phyloP scores from a whole-genome alignment of 2,113 vertebrate species.

The Platysternon megacephalum region DNA sequence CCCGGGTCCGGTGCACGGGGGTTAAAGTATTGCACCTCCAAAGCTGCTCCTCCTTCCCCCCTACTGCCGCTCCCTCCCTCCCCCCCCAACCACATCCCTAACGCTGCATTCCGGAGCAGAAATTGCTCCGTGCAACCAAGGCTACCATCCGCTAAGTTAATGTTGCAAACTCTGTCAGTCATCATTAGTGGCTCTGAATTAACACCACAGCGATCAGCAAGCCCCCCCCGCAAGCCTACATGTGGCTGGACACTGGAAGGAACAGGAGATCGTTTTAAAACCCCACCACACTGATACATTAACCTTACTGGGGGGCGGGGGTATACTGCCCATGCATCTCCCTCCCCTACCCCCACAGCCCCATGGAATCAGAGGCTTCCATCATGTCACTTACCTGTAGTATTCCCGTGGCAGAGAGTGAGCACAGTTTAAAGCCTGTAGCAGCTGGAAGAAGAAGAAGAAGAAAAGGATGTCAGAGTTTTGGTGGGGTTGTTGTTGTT shows the following conservation, averaged over 20 bases:
- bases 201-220: background rate
- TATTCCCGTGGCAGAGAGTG: background rate
- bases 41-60: background rate
- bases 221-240: background rate
- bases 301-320: background rate
- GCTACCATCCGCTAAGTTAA: background rate
- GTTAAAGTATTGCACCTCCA: background rate
- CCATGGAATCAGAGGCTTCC: background rate
- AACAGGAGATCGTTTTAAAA: background rate
- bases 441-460: background rate
- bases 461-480: background rate
- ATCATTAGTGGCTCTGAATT: background rate
- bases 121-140: background rate
- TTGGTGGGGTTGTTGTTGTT: background rate
- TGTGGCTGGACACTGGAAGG: background rate
- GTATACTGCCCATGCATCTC: background rate
- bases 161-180: background rate
- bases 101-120: background rate
- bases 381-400: slow-evolving; percentile 4
- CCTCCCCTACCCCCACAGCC: background rate
- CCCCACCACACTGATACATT: background rate
- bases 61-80: too few relatives aligned
- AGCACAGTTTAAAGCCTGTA: background rate
- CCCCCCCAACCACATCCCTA: background rate
- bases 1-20: background rate